Base-by-base conservation (phyloP, 1,140 invertebrate genomes). In the Aphelenchoides fujianensis region DNA sequence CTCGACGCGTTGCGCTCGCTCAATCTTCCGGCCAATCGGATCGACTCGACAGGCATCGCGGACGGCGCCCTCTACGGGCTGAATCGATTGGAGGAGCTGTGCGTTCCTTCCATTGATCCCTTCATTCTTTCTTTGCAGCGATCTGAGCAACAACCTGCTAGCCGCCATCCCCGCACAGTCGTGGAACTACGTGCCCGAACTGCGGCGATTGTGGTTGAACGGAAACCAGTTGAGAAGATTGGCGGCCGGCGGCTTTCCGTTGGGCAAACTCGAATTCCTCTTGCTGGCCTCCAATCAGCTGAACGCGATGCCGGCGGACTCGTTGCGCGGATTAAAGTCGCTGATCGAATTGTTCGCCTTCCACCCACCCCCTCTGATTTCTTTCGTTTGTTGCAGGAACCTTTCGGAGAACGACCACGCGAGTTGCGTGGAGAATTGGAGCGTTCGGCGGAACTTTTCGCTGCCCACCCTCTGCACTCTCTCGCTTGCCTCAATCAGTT, bases 11-110 rank as follows among this genome's bases (percentile, higher is more conserved):
- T 59, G 19, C 5, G 5, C 5, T 19, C 5, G 28, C 34, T 59
- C 12, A 59, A 59, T 32, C 34, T 59, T 27, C 34, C 55, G 5
- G 5, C 55, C 28, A 59, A 59, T 19, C 55, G 55, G 34, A 5
- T 59, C 19, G 55, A 59, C 23, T 23, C 19, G 7, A 7, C 55
- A 7, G 7, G 7, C 5, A 7, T 59, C 12, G 12, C 41, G 23
- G 55, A 59, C 23, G 55, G 55, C 7, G 55, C 5, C 7, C 55
- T 59, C 19, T 59, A 59, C 19, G 55, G 55, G 7, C 34, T 59
- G 19, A 59, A 23, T 7, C 5, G 27, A 5, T 23, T 59, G 55
- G 5, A 23, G 5, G 55, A 59, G 34, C 23, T 59, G 55, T 19
- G 34, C 28, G 55, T 23, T 48, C 41, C 23, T 48, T 48, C 23